phyloP scores from a whole-genome alignment of 92 coral and sea anemone genomes.

The Blastomussa wellsi region DNA sequence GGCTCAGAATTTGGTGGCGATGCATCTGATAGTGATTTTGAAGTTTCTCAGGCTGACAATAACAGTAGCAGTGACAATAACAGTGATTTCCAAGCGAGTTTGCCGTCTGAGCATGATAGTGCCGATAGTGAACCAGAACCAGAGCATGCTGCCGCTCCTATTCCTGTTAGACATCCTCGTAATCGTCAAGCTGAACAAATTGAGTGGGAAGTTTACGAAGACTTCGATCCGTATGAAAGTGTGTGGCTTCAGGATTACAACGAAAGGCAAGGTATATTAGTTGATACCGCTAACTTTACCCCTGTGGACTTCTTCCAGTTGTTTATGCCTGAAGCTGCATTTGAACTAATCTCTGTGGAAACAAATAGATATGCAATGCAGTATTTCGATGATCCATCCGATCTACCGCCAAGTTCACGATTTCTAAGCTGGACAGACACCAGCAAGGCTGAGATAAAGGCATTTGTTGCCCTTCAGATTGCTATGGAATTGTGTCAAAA shows the following conservation, averaged over 20 bases:
- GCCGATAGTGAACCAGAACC: too few relatives aligned
- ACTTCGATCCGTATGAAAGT: constrained; percentile 37
- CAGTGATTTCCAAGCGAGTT: too few relatives aligned
- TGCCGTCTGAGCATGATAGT: too few relatives aligned
- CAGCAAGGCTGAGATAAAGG: constrained; percentile 44
- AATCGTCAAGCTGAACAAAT: background rate
- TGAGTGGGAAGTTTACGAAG: constrained; percentile 37
- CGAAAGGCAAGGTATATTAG: constrained; percentile 46
- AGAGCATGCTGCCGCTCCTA: too few relatives aligned
- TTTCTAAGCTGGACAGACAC: constrained; percentile 43
- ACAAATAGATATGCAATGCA: constrained; percentile 51
- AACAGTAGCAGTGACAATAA: too few relatives aligned
- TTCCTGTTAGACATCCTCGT: too few relatives aligned
- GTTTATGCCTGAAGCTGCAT: constrained; percentile 49
- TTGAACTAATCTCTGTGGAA: constrained; percentile 43
- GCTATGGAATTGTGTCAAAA: constrained; percentile 65
- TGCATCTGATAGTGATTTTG: too few relatives aligned
- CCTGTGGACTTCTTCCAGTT: constrained; percentile 52
- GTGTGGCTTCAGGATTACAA: constrained; percentile 51
- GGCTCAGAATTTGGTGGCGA: too few relatives aligned
- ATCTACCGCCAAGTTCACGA: constrained; percentile 40
- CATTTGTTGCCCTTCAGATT: constrained; percentile 58
- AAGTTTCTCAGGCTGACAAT: too few relatives aligned
- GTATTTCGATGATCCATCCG: constrained; percentile 52
- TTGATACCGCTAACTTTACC: constrained; percentile 49